Base-by-base conservation (phyloP, 2,888 invertebrate genomes). In the Synanthedon formicaeformis region DNA sequence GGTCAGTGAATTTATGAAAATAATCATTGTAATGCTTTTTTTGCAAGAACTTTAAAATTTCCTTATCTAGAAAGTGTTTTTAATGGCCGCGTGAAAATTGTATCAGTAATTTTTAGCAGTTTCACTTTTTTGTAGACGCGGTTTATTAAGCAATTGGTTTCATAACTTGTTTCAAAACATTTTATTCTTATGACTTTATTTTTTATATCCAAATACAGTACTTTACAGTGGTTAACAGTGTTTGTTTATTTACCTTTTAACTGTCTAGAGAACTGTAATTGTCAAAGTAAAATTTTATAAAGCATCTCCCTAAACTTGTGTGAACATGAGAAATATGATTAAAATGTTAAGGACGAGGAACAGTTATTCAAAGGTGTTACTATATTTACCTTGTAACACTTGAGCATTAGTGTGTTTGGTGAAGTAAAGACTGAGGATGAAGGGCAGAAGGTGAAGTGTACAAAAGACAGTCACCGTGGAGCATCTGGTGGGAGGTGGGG, bases 401-500 rank as follows among this genome's bases (percentile, higher is more conserved):
- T 85, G 77, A 83, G 61, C 66, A 55, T 41, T 56, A 10, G 40
- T 50, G 63, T 55, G 61, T 63, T 65, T 64, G 63, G 62, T 40
- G n/a, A 16, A 41, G 14, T 51, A 41, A n/a, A 27, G 34, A 40
- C 57, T 64, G 60, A 76, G 60, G 58, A 84, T 81, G 84, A 69
- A 64, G 67, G 73, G 72, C 60, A 69, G 68, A 60, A 78, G 76
- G 75, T 84, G 70, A 81, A 72, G 66, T 63, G 62, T 52, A 54
- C 48, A 50, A 51, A 58, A 59, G 66, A 59, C 63, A 66, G 65
- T 62, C 90, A 88, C 88, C 85, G 92, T 92, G 91, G 92, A 92
- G 91, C 92, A 92, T 88, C 89, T 92, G 89, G 92, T 92, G 89
- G 92, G 92, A 89, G 92, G 92, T 88, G 91, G 91, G 81, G 85